Conservation (phyloP, 2,797 vertebrate genomes). For the Sternarchorhynchus goeldii region DNA sequence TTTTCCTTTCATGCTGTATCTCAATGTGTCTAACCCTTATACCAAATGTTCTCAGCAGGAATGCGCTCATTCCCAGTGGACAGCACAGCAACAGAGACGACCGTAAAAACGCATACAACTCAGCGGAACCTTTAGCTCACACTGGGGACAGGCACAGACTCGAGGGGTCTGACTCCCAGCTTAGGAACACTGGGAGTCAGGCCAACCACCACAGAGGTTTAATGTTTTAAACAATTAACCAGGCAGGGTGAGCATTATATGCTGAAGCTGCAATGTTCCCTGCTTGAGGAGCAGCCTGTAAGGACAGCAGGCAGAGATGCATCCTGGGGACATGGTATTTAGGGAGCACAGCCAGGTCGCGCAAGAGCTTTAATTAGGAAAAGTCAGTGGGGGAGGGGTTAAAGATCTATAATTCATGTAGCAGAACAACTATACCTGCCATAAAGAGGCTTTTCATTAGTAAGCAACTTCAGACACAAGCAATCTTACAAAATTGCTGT, state of each 20-base stretch:
- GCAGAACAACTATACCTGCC: slow-evolving; percentile 59
- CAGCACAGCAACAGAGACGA: not conserved
- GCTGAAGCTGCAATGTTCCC: slow-evolving; percentile 53
- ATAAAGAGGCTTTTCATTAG: slow-evolving; percentile 38
- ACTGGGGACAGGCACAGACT: slow-evolving; percentile 14
- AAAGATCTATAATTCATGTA: slow-evolving; percentile 71
- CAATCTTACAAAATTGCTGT: not conserved
- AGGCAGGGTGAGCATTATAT: not conserved
- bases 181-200: not conserved
- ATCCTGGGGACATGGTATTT: slow-evolving; percentile 71
- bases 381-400: slow-evolving; percentile 62
- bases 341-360: slow-evolving; percentile 62
- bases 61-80: not conserved
- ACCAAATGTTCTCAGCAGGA: not conserved
- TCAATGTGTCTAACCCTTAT: not conserved
- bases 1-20: slow-evolving; percentile 1
- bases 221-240: slow-evolving; percentile 25
- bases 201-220: slow-evolving; percentile 10
- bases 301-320: slow-evolving; percentile 63
- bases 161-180: slow-evolving; percentile 14
- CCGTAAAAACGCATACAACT: not conserved
- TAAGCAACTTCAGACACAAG: slow-evolving; percentile 30
- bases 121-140: not conserved
- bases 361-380: slow-evolving; percentile 73
- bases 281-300: slow-evolving; percentile 68